Percentiles rank a stretch among this genome's conserved stretches.
These are phyloP conservation scores for Pinctada fucata DNA, from an alignment of 2,888 invertebrate species.

Conservation along the genomic window DNA sequence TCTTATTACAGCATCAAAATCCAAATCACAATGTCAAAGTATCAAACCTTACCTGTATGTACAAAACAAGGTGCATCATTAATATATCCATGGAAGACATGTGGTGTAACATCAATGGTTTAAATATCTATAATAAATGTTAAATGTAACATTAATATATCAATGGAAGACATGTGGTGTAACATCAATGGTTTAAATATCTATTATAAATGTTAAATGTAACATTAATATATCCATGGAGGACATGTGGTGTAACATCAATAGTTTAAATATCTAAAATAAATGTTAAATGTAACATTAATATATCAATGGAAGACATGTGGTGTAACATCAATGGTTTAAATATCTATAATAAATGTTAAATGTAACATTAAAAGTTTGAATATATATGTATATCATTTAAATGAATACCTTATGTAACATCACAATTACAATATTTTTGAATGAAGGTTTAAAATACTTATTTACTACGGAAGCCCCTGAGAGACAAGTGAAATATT, in stretches of 20 bases:
- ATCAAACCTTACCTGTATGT: constrained; percentile 55
- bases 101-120: constrained; percentile 65
- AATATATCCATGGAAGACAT: constrained; percentile 63
- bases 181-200: constrained; percentile 68
- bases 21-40: neutral
- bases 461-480: too few relatives aligned
- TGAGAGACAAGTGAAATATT: too few relatives aligned
- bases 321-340: constrained; percentile 67
- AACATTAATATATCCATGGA: constrained; percentile 60
- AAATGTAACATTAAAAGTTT: constrained; percentile 53
- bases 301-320: constrained; percentile 62
- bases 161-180: constrained; percentile 64
- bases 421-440: too few relatives aligned
- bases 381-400: too few relatives aligned
- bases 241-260: constrained; percentile 65
- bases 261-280: constrained; percentile 67
- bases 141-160: constrained; percentile 59
- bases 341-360: constrained; percentile 58
- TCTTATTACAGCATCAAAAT: too few relatives aligned
- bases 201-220: constrained; percentile 52
- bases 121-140: constrained; percentile 61
- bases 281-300: constrained; percentile 53
- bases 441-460: too few relatives aligned
- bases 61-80: constrained; percentile 59
- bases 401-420: too few relatives aligned